A percentile compares a stretch with the other conserved stretches of the same genome.
phyloP scores from a whole-genome alignment of 2,797 vertebrate species.

The Hydrolagus colliei region DNA sequence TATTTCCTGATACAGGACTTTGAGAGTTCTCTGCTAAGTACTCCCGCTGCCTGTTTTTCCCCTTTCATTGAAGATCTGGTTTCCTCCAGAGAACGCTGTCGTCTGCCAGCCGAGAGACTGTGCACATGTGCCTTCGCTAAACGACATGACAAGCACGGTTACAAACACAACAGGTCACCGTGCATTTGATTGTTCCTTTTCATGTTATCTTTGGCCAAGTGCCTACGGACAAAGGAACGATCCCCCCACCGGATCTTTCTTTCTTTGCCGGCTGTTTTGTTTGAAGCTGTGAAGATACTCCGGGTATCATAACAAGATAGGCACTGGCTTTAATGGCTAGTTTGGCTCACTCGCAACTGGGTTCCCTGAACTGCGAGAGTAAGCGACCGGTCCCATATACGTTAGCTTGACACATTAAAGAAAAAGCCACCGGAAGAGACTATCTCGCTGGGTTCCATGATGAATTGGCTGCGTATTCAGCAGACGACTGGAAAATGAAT shows the following conservation, averaged over 20 bases:
- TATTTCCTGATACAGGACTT: slow-evolving; percentile 1
- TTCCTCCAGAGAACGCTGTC: background rate
- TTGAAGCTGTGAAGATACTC: background rate
- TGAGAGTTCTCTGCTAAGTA: background rate
- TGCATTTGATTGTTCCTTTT: background rate
- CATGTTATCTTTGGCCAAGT: background rate
- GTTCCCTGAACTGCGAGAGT: background rate
- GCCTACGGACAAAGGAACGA: background rate
- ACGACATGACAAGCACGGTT: background rate
- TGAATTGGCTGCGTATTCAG: background rate
- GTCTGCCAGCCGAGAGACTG: background rate
- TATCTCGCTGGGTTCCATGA: too few species aligned
- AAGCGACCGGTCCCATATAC: too few species aligned
- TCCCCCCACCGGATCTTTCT: background rate
- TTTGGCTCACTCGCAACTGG: background rate
- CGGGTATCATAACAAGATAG: slow-evolving; percentile 1
- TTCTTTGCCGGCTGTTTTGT: background rate
- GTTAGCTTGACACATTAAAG: background rate
- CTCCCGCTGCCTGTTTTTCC: background rate
- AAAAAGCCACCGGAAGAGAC: background rate
- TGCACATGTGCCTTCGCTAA: background rate
- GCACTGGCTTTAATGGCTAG: background rate
- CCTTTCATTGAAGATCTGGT: background rate
- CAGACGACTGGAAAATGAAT: background rate
- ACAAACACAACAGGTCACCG: background rate